phyloP scores from a whole-genome alignment of 30 jellyfish, hydroid and myxozoan genomes.

The Hydra vulgaris region DNA sequence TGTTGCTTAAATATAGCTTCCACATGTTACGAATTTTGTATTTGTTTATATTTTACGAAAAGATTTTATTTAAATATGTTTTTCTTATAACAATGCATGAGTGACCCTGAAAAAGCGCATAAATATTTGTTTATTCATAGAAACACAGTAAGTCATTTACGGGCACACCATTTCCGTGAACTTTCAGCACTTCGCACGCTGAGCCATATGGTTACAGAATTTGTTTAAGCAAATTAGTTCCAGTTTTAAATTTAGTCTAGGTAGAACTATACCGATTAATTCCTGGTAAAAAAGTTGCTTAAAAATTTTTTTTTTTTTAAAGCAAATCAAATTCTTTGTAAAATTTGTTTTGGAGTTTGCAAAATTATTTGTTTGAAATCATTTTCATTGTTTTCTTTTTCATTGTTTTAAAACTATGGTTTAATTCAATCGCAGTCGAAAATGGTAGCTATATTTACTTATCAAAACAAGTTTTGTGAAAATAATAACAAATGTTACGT shows the following conservation, averaged over 20 bases:
- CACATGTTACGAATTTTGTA: no score
- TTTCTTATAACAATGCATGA: neutral
- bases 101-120: neutral
- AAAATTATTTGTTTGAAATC: neutral
- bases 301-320: no score
- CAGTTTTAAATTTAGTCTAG: neutral
- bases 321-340: neutral
- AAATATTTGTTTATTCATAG: neutral
- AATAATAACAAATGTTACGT: no score
- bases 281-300: neutral
- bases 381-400: neutral
- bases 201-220: neutral
- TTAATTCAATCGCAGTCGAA: no score
- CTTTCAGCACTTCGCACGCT: neutral
- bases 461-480: no score
- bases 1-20: no score
- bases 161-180: neutral
- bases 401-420: neutral
- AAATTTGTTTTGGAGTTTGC: neutral
- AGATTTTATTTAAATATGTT: no score
- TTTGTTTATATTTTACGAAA: no score
- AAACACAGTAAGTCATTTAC: neutral
- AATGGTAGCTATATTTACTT: neutral
- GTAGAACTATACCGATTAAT: no score
- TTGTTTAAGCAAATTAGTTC: neutral